These are phyloP conservation scores for Erebia aethiops DNA, from an alignment of 2,888 invertebrate genomes.

Conservation along the genomic window DNA sequence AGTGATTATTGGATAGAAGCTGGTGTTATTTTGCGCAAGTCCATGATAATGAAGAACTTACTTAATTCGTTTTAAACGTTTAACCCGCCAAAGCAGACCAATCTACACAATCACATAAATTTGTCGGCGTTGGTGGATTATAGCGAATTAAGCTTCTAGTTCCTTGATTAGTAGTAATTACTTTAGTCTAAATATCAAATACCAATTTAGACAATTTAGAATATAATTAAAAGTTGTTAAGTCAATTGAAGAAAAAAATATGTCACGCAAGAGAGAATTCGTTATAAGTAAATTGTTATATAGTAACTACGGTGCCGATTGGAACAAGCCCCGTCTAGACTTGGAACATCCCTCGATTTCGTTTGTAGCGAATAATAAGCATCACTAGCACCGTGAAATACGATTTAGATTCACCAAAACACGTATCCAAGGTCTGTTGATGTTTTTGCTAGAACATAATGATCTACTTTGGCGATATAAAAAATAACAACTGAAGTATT, in stretches of 20 bases:
- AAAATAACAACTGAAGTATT: neutral
- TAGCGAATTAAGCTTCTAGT: too few relatives aligned
- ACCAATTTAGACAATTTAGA: neutral
- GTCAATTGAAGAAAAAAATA: neutral
- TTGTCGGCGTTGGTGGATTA: too few relatives aligned
- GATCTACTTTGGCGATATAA: constrained; percentile 5
- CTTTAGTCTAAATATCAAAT: neutral
- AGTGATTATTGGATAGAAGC: too few relatives aligned
- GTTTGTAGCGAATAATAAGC: neutral
- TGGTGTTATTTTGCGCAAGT: too few relatives aligned
- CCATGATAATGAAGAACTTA: too few relatives aligned
- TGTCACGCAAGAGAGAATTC: neutral
- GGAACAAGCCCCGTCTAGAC: neutral
- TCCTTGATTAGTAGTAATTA: too few relatives aligned
- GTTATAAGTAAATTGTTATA: too few relatives aligned
- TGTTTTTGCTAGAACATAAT: constrained; percentile 14
- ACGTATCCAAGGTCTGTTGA: constrained; percentile 10
- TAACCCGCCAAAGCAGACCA: too few relatives aligned
- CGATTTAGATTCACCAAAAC: constrained; percentile 8
- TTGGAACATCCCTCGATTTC: neutral
- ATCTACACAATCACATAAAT: too few relatives aligned
- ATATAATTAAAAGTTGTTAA: neutral
- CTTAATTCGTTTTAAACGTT: too few relatives aligned
- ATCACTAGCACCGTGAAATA: constrained; percentile 6
- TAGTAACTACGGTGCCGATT: neutral